A percentile compares a stretch with the other conserved stretches of the same genome.
phyloP scores from a whole-genome alignment of 2,113 vertebrate species.

The Deroptyus accipitrinus region DNA sequence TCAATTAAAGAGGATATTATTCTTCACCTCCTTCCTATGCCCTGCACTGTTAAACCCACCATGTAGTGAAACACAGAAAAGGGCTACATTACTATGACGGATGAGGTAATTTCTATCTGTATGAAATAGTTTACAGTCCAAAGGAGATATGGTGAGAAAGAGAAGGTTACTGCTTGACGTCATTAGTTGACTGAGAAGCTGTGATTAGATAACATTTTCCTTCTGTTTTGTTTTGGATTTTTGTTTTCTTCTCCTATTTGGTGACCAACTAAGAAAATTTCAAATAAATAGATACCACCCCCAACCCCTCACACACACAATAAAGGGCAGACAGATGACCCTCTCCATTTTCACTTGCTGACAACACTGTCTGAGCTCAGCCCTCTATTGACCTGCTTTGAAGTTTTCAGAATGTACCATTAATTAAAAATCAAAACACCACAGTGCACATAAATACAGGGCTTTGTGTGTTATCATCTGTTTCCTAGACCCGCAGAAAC shows the following conservation, averaged over 20 bases:
- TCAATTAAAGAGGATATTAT: slow-evolving; percentile 26
- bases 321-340: background rate
- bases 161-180: background rate
- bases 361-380: background rate
- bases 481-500: background rate
- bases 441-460: background rate
- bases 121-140: background rate
- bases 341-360: background rate
- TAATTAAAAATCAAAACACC: slow-evolving; percentile 11
- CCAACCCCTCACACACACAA: background rate
- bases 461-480: background rate
- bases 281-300: background rate
- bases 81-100: background rate
- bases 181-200: background rate
- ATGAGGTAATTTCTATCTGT: background rate
- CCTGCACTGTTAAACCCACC: background rate
- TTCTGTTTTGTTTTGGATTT: background rate
- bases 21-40: background rate
- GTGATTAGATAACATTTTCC: background rate
- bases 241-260: background rate
- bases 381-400: background rate
- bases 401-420: background rate
- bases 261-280: background rate
- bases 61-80: background rate
- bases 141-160: background rate